Evolutionary conservation across 2,113 vertebrate genomes (phyloP), one percentile per base, ranked within the genome.

Genomic region (Camarhynchus parvulus): DNA sequence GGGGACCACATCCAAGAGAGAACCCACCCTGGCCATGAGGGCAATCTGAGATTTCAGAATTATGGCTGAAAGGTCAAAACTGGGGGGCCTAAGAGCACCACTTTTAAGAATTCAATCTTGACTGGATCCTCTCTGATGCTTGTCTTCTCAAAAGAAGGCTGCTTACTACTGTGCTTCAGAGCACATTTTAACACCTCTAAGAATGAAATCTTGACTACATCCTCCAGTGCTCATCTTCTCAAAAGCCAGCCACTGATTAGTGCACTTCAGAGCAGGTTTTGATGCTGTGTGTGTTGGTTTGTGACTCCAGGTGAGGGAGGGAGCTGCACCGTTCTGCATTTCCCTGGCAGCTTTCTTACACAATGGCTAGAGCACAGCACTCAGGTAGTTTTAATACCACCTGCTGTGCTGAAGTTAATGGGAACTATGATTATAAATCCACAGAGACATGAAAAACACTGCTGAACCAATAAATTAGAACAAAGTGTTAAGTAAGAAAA

Each of bases 1-100:
- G 7, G 22, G 39, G 10, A 69, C 23, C 12, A 4, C 8, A 0
- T 5, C 1, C 0, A 1, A 23, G 6, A 46, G 13, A 28, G n/a
- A 47, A 2, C 21, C 35, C 19, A 22, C 2, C 4, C 25, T 2
- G 2, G 30, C 31, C 46, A 44, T 0, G 0, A 24, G 22, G 6
- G 13, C 7, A n/a, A 5, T 0, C 7, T 19, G 10, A 1, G 10
- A 2, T 21, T 25, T 68, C 76, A 23, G 15, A 37, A 33, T 42
- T 42, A 11, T 0, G 3, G 7, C 53, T 12, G 25, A 21, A n/a
- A 3, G 2, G 37, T 22, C 41, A 52, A 28, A 89, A 23, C 0
- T 14, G 3, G 6, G 4, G 30, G 9, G 9, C 30, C 42, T 41
- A 19, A 15, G 3, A 24, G 18, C 1, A 2, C 5, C 14, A 3